Conservation (phyloP, 1,140 invertebrate species). For the Trigoniulus corallinus region DNA sequence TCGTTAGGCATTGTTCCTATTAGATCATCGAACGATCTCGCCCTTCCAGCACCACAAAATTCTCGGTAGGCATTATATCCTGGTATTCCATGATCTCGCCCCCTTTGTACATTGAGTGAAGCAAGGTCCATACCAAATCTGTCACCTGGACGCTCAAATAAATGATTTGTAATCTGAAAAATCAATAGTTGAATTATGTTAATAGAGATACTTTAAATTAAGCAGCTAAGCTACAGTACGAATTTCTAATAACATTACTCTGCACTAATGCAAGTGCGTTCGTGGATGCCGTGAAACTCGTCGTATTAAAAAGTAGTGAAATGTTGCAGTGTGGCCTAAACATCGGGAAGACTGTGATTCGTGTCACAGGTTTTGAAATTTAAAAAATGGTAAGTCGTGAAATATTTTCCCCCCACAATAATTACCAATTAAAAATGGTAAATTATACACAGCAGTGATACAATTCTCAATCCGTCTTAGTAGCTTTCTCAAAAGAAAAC, state of each 20-base stretch:
- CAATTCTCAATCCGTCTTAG: no score
- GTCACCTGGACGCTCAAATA: slow-evolving; percentile 73
- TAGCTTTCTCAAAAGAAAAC: no score
- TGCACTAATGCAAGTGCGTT: no score
- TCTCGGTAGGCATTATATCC: slow-evolving; percentile 80
- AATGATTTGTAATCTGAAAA: slow-evolving; percentile 57
- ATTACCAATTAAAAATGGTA: no score
- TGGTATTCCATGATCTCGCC: slow-evolving; percentile 76
- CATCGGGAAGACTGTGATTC: no score
- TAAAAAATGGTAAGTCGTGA: no score
- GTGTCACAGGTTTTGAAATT: no score
- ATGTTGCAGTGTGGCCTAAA: no score
- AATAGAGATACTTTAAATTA: neutral
- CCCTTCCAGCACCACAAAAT: slow-evolving; percentile 68
- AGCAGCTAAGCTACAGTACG: neutral
- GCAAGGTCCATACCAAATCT: slow-evolving; percentile 79
- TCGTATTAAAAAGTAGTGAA: no score
- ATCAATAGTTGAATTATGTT: neutral
- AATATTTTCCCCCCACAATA: no score
- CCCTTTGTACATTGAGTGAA: slow-evolving; percentile 86
- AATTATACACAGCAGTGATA: no score
- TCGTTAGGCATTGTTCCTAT: slow-evolving; percentile 77
- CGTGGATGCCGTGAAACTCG: no score
- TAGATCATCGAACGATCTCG: slow-evolving; percentile 64
- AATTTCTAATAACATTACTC: neutral